Evolutionary conservation across 2,113 vertebrate genomes (phyloP).

Genomic region (Phyllostomus hastatus): DNA sequence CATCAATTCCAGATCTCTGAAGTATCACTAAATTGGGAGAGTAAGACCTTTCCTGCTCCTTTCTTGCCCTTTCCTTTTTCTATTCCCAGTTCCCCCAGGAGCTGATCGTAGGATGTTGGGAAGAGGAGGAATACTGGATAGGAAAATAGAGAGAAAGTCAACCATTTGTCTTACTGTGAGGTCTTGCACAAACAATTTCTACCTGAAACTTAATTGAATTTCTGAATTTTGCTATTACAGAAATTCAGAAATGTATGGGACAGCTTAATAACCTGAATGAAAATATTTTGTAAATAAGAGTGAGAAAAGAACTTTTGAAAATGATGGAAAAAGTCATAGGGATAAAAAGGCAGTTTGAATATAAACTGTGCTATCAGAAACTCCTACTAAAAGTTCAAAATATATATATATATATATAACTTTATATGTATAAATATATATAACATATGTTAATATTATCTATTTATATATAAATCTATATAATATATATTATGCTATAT

Average conservation of each 20-base stretch:
- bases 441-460: neutral
- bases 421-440: too few relatives aligned
- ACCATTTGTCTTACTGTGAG: rapidly evolving
- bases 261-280: slow-evolving; percentile 39
- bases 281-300: slow-evolving; percentile 28
- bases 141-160: neutral
- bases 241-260: neutral
- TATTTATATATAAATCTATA: too few relatives aligned
- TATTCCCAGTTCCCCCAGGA: neutral
- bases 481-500: too few relatives aligned
- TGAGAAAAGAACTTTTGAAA: slow-evolving; percentile 23
- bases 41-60: neutral
- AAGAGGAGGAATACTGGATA: neutral
- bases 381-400: neutral
- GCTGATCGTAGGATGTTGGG: neutral
- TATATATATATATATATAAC: neutral
- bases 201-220: neutral
- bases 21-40: neutral
- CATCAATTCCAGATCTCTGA: neutral
- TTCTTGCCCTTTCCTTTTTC: neutral
- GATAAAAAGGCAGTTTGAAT: neutral
- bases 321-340: neutral
- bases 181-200: neutral
- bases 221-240: neutral
- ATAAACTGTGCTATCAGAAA: neutral